phyloP scores from a whole-genome alignment of 1,140 invertebrate genomes.

The Psix sp. region DNA sequence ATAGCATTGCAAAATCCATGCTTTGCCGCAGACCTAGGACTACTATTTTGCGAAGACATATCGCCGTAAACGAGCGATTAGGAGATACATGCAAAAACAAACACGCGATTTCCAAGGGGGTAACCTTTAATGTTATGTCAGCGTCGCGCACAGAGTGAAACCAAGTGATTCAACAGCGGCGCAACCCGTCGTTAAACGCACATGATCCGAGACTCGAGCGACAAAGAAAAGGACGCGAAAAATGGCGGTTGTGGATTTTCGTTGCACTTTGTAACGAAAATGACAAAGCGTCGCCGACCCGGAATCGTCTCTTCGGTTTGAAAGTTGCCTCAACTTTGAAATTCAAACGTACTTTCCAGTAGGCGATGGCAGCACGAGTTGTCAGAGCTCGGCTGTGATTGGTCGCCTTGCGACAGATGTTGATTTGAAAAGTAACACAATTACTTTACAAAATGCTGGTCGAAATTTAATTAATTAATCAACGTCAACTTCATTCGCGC shows the following conservation, averaged over 20 bases:
- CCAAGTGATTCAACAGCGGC: too few species aligned
- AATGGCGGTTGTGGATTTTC: background rate
- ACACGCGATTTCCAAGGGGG: constrained; percentile 13
- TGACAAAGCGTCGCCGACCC: background rate
- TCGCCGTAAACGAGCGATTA: background rate
- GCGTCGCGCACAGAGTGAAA: too few species aligned
- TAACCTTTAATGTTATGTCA: too few species aligned
- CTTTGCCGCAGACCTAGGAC: constrained; percentile 24
- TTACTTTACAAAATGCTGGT: too few species aligned
- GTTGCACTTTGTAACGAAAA: background rate
- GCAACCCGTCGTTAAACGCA: too few species aligned
- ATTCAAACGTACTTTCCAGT: constrained; percentile 27
- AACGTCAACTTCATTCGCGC: too few species aligned
- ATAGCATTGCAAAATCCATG: constrained; percentile 50
- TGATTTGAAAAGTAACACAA: too few species aligned
- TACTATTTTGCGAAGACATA: constrained; percentile 19
- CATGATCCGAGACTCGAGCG: background rate
- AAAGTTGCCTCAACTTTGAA: constrained; percentile 9
- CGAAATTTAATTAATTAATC: too few species aligned
- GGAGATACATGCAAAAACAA: constrained; percentile 26
- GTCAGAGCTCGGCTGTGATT: too few species aligned
- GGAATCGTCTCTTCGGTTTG: background rate
- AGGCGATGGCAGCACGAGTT: constrained; percentile 9
- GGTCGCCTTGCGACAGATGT: too few species aligned
- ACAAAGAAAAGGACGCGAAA: background rate